Evolutionary conservation across 2,888 invertebrate species (phyloP), one percentile per base, ranked within the genome.

Genomic region (Pyrocoelia pectoralis): DNA sequence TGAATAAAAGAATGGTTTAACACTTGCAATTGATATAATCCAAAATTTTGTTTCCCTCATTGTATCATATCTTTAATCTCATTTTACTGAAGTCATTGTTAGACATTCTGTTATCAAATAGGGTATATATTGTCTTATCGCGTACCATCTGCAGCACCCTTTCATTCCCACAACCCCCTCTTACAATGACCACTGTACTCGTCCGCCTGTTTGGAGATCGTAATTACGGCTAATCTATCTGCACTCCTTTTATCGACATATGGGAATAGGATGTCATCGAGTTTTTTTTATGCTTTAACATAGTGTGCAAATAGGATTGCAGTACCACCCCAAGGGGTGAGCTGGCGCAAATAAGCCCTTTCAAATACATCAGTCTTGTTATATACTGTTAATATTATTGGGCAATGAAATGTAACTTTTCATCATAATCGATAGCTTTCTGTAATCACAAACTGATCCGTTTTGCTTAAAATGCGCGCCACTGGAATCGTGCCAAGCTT

Each of bases 161-260:
- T 78, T 77, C 72, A 73, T 79, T 80, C 78, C 79, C 79, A 80
- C 76, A 76, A 76, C 74, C 72, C 74, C 72, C 46, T 46, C 17
- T 17, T 74, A 79, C 78, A 79, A 79, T 78, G 76, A 76, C 70
- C 73, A 73, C 72, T 70, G 66, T 64, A 67, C 61, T 69, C 61
- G 64, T 61, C 74, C 77, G 74, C 72, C 73, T 77, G 76, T 78
- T 79, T 79, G 78, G 78, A 79, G 79, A 79, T 79, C 77, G 76
- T 80, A 80, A 80, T 80, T 79, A 80, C 74, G 76, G 78, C 77
- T 80, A 79, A 80, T 79, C 79, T 76, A 67, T 71, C 70, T 68
- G 71, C 69, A 74, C 72, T 74, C 77, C 74, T 73, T 73, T 72
- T 67, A 61, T 72, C 72, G 79, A 78, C 80, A 80, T 80, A 79